Percentiles rank a stretch among this genome's conserved stretches.
These are phyloP conservation scores for Apeira syringaria DNA, from an alignment of 2,888 invertebrate genomes.

Conservation along the genomic window DNA sequence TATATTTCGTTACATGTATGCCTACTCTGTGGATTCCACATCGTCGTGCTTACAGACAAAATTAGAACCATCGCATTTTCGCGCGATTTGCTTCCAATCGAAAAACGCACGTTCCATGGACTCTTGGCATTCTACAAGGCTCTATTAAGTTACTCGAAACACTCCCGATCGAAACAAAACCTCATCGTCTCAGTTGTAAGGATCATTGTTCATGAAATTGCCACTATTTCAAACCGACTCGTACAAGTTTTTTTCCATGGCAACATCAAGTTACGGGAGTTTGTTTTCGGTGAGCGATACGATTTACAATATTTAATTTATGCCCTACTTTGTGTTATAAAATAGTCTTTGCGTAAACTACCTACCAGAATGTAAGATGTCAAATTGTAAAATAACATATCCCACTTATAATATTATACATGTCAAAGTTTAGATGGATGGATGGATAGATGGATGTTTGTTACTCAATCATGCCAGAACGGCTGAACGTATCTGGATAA, in stretches of 20 bases:
- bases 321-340: no score
- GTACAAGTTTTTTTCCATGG: slow-evolving; percentile 53
- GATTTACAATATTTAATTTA: slow-evolving; percentile 29
- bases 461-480: no score
- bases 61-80: slow-evolving; percentile 40
- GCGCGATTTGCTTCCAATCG: slow-evolving; percentile 61
- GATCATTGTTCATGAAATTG: not conserved
- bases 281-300: slow-evolving; percentile 47
- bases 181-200: not conserved
- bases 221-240: slow-evolving; percentile 16
- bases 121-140: slow-evolving; percentile 57
- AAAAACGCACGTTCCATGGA: slow-evolving; percentile 59
- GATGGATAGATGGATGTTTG: no score
- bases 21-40: no score
- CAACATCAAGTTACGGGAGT: slow-evolving; percentile 52
- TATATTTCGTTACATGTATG: no score
- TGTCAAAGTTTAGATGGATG: no score
- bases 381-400: no score
- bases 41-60: slow-evolving; percentile 3
- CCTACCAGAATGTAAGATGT: no score
- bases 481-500: no score
- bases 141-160: slow-evolving; percentile 52
- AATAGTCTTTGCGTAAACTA: no score
- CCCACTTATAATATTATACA: no score
- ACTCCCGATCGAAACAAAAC: not conserved